Evolutionary conservation across 2,113 vertebrate genomes (phyloP), one percentile per base, ranked within the genome.

Genomic region (Orcinus orca): DNA sequence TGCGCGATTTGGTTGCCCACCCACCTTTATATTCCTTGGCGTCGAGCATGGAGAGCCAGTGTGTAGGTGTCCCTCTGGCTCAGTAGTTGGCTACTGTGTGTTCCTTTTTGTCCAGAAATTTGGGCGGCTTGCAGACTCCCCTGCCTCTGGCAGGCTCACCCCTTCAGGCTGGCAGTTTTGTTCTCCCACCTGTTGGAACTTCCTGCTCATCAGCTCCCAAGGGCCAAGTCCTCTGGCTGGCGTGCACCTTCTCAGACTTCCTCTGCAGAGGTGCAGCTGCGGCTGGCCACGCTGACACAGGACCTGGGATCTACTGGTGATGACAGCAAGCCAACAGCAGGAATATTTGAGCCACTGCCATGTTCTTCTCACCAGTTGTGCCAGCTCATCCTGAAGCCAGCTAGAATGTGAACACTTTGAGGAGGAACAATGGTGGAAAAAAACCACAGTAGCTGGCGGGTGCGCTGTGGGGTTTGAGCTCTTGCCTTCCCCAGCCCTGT

Each of bases 111-210:
- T 36, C 17, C 53, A 68, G 70, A 38, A 67, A 26, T 41, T 89
- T n/a, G 41, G 81, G 95, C 23, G 20, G 55, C 63, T 23, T 58
- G 25, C 21, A 8, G 65, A 71, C 14, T 33, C 63, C 38, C 62
- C 31, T 36, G 79, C 55, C 36, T 36, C 97, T 95, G 81, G 60
- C 67, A 80, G 36, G 7, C 68, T 53, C 11, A 47, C 62, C 2
- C 15, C 17, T 65, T 44, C 10, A 55, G 74, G 23, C 50, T 85
- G 96, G 38, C 20, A 33, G 1, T 74, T 44, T 65, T 33, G 26
- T 70, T 71, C 67, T 92, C 55, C 47, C 53, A 95, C 93, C 93
- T 95, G 89, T 96, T 80, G 79, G 21, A 53, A n/a, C 86, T 79
- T 95, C 71, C 71, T 85, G 81, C 77, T 47, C 14, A 23, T 14